Evolutionary conservation across 2,888 invertebrate genomes (phyloP).

Genomic region (Tridacna crocea): DNA sequence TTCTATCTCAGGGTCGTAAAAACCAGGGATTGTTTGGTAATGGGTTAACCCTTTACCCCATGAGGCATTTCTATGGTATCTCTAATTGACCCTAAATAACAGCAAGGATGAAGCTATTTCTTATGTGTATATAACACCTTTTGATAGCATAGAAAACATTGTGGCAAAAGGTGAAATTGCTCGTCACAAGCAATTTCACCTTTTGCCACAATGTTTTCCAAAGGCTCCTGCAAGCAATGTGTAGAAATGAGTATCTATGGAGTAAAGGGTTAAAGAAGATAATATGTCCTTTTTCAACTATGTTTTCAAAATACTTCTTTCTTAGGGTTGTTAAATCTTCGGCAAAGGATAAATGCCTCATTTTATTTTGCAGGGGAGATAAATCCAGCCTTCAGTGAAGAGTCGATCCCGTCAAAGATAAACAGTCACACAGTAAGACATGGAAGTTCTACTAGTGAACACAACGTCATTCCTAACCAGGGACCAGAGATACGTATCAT

Average conservation of each 20-base stretch:
- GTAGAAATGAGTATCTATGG: not conserved
- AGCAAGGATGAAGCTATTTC: too few relatives aligned
- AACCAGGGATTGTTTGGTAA: too few relatives aligned
- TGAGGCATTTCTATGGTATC: too few relatives aligned
- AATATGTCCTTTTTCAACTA: not conserved
- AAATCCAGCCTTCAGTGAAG: constrained; percentile 33
- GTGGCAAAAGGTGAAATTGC: too few relatives aligned
- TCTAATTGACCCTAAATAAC: too few relatives aligned
- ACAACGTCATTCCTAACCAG: constrained; percentile 30
- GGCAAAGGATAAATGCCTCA: not conserved
- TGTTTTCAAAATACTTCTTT: too few relatives aligned
- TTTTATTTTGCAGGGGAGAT: constrained; percentile 34
- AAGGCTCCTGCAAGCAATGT: not conserved
- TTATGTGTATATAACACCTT: too few relatives aligned
- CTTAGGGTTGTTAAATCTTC: too few relatives aligned
- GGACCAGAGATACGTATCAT: constrained; percentile 32
- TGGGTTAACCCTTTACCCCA: too few relatives aligned
- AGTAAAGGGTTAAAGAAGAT: not conserved
- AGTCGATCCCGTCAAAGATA: not conserved
- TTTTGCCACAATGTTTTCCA: not conserved
- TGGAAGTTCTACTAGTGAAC: not conserved
- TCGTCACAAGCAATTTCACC: too few relatives aligned
- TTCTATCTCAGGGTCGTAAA: too few relatives aligned
- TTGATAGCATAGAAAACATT: too few relatives aligned
- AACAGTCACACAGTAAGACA: not conserved